phyloP scores from a whole-genome alignment of 2,797 vertebrate species.

The Poecilia picta region DNA sequence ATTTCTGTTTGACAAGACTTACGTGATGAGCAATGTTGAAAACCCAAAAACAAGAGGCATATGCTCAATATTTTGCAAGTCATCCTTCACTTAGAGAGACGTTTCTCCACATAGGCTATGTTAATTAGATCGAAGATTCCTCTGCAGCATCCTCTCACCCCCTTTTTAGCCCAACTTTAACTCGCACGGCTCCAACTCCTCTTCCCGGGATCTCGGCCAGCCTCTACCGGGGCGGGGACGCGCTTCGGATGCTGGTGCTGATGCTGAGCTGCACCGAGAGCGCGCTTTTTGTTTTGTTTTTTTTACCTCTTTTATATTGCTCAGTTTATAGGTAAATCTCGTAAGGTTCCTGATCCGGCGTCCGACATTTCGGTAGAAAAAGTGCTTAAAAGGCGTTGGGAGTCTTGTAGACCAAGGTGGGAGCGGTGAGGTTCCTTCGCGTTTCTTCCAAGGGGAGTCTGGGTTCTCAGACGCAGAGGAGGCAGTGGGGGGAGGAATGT shows the following conservation, averaged over 20 bases:
- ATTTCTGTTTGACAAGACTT: slow-evolving; percentile 74
- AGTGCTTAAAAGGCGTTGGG: slow-evolving; percentile 5
- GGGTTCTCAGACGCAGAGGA: slow-evolving; percentile 41
- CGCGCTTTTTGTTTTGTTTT: slow-evolving; percentile 74
- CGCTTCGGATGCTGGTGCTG: slow-evolving; percentile 75
- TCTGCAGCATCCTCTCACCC: slow-evolving; percentile 72
- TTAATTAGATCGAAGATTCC: slow-evolving; percentile 63
- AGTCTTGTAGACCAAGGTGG: slow-evolving; percentile 3
- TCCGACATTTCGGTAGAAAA: slow-evolving; percentile 9
- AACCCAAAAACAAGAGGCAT: slow-evolving; percentile 79
- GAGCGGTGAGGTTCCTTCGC: slow-evolving; percentile 10
- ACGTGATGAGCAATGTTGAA: slow-evolving; percentile 84
- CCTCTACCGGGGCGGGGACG: slow-evolving; percentile 77
- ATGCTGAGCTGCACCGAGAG: slow-evolving; percentile 78
- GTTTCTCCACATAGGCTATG: slow-evolving; percentile 58
- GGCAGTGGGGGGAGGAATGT: slow-evolving; percentile 4
- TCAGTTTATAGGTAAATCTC: slow-evolving; percentile 49
- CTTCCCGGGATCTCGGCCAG: slow-evolving; percentile 77
- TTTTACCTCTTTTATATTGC: slow-evolving; percentile 51
- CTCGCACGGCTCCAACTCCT: slow-evolving; percentile 80
- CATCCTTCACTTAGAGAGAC: slow-evolving; percentile 77
- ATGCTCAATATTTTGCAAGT: slow-evolving; percentile 80
- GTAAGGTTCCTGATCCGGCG: not conserved
- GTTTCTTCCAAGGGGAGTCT: slow-evolving; percentile 21
- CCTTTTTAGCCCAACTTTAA: slow-evolving; percentile 77